Percentiles rank a stretch among this genome's conserved stretches.
These are phyloP conservation scores for Pachyuromys duprasi DNA, from an alignment of 2,797 vertebrate species.

Conservation along the genomic window DNA sequence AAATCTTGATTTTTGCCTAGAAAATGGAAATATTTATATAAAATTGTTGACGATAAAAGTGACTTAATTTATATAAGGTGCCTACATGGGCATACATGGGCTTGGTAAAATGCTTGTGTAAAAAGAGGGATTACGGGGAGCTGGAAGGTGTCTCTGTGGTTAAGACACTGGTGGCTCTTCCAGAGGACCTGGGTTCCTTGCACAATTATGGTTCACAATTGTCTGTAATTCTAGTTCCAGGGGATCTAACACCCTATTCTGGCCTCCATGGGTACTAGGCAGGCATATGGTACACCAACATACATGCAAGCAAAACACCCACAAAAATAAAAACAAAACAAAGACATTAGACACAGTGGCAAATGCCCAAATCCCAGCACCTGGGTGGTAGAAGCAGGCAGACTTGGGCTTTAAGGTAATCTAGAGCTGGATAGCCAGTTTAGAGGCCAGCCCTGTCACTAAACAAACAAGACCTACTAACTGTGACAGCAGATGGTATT, in stretches of 20 bases:
- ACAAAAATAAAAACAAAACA: background rate
- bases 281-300: background rate
- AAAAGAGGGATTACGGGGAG: background rate
- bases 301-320: background rate
- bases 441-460: background rate
- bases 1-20: background rate
- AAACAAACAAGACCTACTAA: background rate
- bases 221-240: background rate
- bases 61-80: background rate
- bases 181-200: background rate
- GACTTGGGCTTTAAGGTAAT: background rate
- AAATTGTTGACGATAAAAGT: background rate
- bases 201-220: background rate
- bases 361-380: background rate
- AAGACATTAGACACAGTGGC: background rate
- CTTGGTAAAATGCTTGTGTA: background rate
- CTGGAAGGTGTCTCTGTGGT: background rate
- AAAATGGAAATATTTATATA: conserved; percentile 6
- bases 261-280: background rate
- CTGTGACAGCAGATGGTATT: background rate
- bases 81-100: background rate
- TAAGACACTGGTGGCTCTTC: background rate
- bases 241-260: background rate
- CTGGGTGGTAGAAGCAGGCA: background rate
- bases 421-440: background rate